A percentile compares a stretch with the other conserved stretches of the same genome.
phyloP scores from a whole-genome alignment of 2,888 invertebrate species.

The Drosophila anomalipes region DNA sequence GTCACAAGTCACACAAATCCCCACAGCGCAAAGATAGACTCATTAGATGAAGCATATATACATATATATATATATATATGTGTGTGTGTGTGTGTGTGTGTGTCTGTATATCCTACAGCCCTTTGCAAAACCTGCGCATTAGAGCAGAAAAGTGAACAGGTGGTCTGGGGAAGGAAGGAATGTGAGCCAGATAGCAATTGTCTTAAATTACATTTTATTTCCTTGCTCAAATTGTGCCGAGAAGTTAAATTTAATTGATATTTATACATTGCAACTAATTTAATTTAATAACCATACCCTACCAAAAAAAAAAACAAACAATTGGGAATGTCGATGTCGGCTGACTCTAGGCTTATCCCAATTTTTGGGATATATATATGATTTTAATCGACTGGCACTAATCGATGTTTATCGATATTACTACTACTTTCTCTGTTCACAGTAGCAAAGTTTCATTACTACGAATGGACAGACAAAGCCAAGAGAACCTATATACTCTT shows the following conservation, averaged over 20 bases:
- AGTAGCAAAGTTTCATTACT: neutral
- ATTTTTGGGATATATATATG: neutral
- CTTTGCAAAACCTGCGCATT: conserved; percentile 17
- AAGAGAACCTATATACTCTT: neutral
- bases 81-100: conserved; percentile 16
- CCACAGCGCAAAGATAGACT: conserved; percentile 41
- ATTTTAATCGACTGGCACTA: neutral
- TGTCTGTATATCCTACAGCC: conserved; percentile 10
- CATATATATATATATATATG: neutral
- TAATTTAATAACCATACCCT: neutral
- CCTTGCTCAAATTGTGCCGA: conserved; percentile 27
- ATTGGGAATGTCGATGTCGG: neutral
- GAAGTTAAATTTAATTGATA: conserved; percentile 21
- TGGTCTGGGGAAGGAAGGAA: neutral
- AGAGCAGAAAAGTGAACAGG: conserved; percentile 24
- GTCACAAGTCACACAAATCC: conserved; percentile 53
- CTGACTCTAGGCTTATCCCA: too few relatives aligned
- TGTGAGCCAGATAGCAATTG: conserved; percentile 15
- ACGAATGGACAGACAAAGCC: neutral
- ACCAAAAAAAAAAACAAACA: accelerated
- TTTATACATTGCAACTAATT: conserved; percentile 25
- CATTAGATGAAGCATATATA: conserved; percentile 49
- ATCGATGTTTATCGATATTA: neutral
- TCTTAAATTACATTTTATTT: conserved; percentile 32
- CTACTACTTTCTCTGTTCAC: neutral